phyloP scores from a whole-genome alignment of 2,888 invertebrate genomes.

The Campaea margaritaria region DNA sequence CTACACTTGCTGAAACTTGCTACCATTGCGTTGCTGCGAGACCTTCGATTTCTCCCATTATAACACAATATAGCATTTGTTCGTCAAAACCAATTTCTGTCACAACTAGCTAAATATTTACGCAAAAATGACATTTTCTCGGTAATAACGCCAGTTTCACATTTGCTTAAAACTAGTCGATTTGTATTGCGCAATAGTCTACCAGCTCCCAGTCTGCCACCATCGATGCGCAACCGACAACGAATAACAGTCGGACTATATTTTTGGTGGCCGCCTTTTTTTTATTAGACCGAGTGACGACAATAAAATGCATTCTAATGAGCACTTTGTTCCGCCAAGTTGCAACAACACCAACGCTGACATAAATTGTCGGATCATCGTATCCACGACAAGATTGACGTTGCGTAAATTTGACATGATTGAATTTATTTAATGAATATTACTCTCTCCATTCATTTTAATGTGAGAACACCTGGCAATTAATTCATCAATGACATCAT shows the following conservation, averaged over 20 bases:
- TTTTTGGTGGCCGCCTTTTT: slow-evolving; percentile 48
- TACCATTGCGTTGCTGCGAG: slow-evolving; percentile 61
- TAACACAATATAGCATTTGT: slow-evolving; percentile 65
- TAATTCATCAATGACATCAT: slow-evolving; percentile 26
- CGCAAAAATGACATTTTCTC: slow-evolving; percentile 49
- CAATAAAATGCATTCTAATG: slow-evolving; percentile 54
- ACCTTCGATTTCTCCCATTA: slow-evolving; percentile 77
- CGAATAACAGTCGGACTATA: slow-evolving; percentile 32
- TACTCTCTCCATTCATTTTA: slow-evolving; percentile 18
- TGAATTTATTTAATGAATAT: slow-evolving; percentile 31
- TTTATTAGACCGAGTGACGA: slow-evolving; percentile 54
- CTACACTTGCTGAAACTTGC: slow-evolving; percentile 56
- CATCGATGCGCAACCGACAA: too few species aligned
- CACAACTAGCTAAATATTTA: slow-evolving; percentile 55
- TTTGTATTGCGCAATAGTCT: slow-evolving; percentile 49
- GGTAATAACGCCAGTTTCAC: slow-evolving; percentile 48
- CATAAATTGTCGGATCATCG: slow-evolving; percentile 38
- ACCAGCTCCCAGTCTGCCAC: too few species aligned
- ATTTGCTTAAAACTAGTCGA: slow-evolving; percentile 43
- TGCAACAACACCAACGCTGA: slow-evolving; percentile 33
- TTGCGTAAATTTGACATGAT: slow-evolving; percentile 25
- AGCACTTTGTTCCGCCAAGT: slow-evolving; percentile 48
- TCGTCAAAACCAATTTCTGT: slow-evolving; percentile 65
- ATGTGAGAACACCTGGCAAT: slow-evolving; percentile 19
- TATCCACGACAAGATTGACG: slow-evolving; percentile 20